Base-by-base conservation (phyloP, 1,140 invertebrate species). In the Diprion similis region DNA sequence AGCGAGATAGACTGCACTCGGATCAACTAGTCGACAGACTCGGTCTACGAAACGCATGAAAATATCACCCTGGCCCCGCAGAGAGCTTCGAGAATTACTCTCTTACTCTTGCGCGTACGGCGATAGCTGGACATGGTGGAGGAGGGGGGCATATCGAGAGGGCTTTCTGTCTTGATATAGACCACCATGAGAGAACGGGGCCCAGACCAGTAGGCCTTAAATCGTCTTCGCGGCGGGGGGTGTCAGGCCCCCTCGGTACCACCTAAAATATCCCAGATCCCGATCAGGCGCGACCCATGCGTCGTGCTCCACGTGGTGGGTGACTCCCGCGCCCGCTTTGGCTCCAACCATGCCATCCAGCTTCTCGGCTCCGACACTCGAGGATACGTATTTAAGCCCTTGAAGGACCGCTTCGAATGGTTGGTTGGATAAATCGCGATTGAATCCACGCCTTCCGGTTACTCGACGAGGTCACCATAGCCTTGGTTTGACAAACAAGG, bases 161-260 rank as follows among this genome's bases (percentile, higher is more conserved):
- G 78, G 71, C 76, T 77, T 72, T 80, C 73, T 81, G 76, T 80
- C 77, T 82, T 78, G 82, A 83, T 84, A 82, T 83, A 83, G 83
- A 83, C 82, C 82, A 84, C 83, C 82, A 73, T 83, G 80, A 78
- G 81, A 77, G 83, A 78, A 78, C 75, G 73, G 77, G 70, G 66
- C 77, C 75, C 74, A 59, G 75, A 79, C 73, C 78, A 77, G 82
- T 83, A 79, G 81, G 78, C 78, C 74, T 78, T 85, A 85, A 85
- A 84, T 85, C 83, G 79, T 85, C 78, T 73, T 82, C 83, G 46
- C 83, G 81, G 76, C 82, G 69, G 83, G 83, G 78, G 80, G 74
- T 67, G 47, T 71, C 79, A 78, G 79, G 77, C 74, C 75, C 71
- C 74, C 75, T 78, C 74, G 74, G 73, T 81, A 78, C 76, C 73